Conservation (phyloP, 1,140 invertebrate species). For the Anoplophora glabripennis region DNA sequence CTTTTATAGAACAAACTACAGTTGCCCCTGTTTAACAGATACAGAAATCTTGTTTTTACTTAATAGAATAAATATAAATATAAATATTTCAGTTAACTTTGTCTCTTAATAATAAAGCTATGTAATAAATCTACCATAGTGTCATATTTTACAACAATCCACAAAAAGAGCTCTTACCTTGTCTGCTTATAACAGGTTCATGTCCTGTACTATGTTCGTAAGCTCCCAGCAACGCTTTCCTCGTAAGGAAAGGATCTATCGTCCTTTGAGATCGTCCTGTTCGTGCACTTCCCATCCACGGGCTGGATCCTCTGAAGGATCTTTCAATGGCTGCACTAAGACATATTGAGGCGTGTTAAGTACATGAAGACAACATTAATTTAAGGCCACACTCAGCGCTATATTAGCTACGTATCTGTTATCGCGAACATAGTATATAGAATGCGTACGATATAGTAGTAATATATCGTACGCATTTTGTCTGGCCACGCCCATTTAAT, state of each 20-base stretch:
- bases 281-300: slow-evolving; percentile 59
- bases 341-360: slow-evolving; percentile 28
- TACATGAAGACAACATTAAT: no score
- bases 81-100: not conserved
- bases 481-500: no score
- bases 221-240: slow-evolving; percentile 64
- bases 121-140: not conserved
- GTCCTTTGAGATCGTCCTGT: slow-evolving; percentile 59
- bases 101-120: not conserved
- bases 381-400: no score
- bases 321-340: slow-evolving; percentile 63
- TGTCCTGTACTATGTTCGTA: slow-evolving; percentile 56
- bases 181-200: slow-evolving; percentile 40
- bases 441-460: no score
- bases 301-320: slow-evolving; percentile 55
- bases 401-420: no score
- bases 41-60: no score
- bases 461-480: no score
- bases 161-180: slow-evolving; percentile 37
- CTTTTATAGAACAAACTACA: no score
- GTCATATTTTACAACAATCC: not conserved
- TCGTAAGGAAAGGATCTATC: slow-evolving; percentile 69
- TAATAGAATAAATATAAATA: not conserved
- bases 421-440: no score
- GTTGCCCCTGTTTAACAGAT: no score